These are phyloP conservation scores for Neoitamus cyanurus DNA, from an alignment of 2,888 invertebrate species.

Conservation along the genomic window DNA sequence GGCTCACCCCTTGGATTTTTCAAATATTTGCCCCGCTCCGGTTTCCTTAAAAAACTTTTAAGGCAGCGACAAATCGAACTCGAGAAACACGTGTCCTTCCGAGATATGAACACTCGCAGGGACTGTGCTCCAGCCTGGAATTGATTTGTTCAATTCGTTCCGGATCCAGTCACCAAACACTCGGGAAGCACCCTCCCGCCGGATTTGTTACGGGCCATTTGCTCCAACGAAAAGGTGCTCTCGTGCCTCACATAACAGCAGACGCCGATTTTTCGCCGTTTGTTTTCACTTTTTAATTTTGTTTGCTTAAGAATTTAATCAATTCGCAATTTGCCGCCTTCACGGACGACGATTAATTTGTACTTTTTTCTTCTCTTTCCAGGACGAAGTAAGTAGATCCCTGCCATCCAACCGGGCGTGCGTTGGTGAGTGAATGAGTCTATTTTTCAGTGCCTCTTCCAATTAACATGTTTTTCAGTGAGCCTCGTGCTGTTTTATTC, in stretches of 20 bases:
- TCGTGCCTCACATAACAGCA: not conserved
- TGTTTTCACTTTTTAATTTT: slow-evolving; percentile 48
- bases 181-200: not conserved
- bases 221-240: slow-evolving; percentile 49
- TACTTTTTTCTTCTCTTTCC: slow-evolving; percentile 59
- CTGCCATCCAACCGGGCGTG: not conserved
- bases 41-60: slow-evolving; percentile 7
- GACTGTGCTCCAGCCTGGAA: slow-evolving; percentile 14
- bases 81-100: slow-evolving; percentile 35
- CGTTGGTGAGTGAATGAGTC: slow-evolving; percentile 32
- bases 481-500: not conserved
- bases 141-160: slow-evolving; percentile 47
- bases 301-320: slow-evolving; percentile 53
- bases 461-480: not conserved
- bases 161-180: slow-evolving; percentile 24
- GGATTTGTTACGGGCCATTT: slow-evolving; percentile 65
- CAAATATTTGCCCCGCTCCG: not conserved
- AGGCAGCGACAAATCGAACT: not conserved
- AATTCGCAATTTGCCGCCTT: slow-evolving; percentile 55
- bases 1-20: slow-evolving; percentile 29
- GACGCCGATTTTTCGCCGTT: not conserved
- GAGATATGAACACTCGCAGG: slow-evolving; percentile 16
- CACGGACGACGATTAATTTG: slow-evolving; percentile 53
- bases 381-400: slow-evolving; percentile 66
- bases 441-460: not conserved